Percentiles rank a stretch among this genome's conserved stretches.
phyloP scores from a whole-genome alignment of 92 coral and sea anemone genomes.

The Epizoanthus ramosus region DNA sequence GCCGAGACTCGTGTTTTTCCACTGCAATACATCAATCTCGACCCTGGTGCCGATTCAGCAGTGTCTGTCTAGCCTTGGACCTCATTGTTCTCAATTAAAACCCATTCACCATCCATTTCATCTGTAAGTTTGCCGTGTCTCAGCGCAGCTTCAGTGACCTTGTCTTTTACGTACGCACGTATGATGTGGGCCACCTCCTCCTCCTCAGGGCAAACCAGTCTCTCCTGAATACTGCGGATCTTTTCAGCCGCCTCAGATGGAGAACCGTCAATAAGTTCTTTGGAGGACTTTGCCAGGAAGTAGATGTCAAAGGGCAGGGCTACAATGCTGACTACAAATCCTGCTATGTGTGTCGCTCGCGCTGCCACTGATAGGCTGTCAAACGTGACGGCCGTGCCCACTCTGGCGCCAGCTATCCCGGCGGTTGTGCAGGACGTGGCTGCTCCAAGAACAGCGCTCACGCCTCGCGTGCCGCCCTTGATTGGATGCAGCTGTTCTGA shows the following conservation, averaged over 20 bases:
- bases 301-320: constrained; percentile 67
- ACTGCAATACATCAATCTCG: background rate
- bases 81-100: background rate
- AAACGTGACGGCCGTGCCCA: constrained; percentile 58
- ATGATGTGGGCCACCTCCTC: constrained; percentile 41
- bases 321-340: constrained; percentile 60
- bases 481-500: constrained; percentile 57
- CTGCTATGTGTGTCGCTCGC: constrained; percentile 66
- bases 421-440: constrained; percentile 64
- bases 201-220: constrained; percentile 65
- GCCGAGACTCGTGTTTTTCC: background rate
- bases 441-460: constrained; percentile 62
- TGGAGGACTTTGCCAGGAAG: constrained; percentile 62
- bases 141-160: constrained; percentile 27
- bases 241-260: constrained; percentile 64
- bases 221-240: constrained; percentile 51
- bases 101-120: background rate
- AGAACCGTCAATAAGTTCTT: constrained; percentile 45
- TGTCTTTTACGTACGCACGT: constrained; percentile 52
- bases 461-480: constrained; percentile 63
- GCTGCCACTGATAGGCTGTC: constrained; percentile 60
- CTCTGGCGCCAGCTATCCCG: constrained; percentile 66
- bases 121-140: constrained; percentile 14
- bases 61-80: background rate
- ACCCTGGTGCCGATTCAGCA: background rate